A percentile compares a stretch with the other conserved stretches of the same genome.
These are phyloP conservation scores for Lucilia cuprina DNA, from an alignment of 1,140 invertebrate species.

Conservation along the genomic window DNA sequence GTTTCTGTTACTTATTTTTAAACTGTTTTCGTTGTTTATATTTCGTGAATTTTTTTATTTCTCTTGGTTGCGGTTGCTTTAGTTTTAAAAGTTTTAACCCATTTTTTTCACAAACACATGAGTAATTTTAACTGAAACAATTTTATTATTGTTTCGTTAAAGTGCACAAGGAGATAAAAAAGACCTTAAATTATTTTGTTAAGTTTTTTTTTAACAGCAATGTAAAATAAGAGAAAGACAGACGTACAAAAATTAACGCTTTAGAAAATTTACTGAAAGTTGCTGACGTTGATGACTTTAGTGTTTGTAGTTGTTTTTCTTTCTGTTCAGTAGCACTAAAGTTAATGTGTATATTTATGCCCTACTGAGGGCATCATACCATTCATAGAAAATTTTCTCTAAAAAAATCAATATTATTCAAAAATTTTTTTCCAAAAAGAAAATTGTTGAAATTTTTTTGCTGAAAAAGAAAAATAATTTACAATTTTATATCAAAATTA, in stretches of 20 bases:
- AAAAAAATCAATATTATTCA: too few species aligned
- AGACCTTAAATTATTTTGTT: neutral
- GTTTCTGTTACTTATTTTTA: neutral
- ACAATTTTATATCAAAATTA: too few species aligned
- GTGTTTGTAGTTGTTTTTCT: too few species aligned
- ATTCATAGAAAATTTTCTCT: too few species aligned
- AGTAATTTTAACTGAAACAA: neutral
- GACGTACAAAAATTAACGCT: neutral
- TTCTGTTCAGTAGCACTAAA: too few species aligned
- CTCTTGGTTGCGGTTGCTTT: neutral
- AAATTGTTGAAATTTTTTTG: too few species aligned
- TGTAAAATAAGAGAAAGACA: neutral
- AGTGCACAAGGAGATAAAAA: neutral
- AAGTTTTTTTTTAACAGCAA: neutral
- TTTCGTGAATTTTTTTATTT: neutral
- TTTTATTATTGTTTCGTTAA: neutral
- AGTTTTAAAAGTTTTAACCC: neutral
- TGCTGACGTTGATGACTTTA: neutral
- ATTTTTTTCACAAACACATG: neutral
- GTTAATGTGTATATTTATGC: too few species aligned
- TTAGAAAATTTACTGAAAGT: neutral
- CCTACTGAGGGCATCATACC: too few species aligned
- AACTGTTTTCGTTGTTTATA: neutral
- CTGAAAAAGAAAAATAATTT: too few species aligned
- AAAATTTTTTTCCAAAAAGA: too few species aligned